phyloP scores from a whole-genome alignment of 2,113 vertebrate genomes.

The Psettodes erumei region DNA sequence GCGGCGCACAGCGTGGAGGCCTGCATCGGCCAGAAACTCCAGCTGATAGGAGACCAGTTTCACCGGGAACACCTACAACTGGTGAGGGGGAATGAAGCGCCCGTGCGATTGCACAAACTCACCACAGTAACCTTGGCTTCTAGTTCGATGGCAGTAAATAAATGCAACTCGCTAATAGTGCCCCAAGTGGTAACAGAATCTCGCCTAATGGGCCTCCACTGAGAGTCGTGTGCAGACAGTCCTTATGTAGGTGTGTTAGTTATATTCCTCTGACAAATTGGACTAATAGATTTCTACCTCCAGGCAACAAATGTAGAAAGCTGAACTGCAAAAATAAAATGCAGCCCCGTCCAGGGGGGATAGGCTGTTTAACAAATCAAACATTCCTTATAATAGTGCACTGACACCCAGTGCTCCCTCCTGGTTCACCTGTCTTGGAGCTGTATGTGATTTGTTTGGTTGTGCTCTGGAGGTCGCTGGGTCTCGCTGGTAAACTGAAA shows the following conservation, averaged over 20 bases:
- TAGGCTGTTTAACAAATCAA: neutral
- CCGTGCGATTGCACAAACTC: constrained; percentile 16
- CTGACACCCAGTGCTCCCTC: neutral
- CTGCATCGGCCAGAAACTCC: constrained; percentile 84
- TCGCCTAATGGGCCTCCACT: neutral
- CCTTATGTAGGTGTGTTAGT: neutral
- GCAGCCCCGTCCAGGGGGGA: neutral
- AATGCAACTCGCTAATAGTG: neutral
- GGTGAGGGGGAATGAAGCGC: constrained; percentile 74
- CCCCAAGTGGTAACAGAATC: neutral
- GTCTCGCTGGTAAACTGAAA: neutral
- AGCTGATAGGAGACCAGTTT: constrained; percentile 86
- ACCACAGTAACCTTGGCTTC: constrained; percentile 2
- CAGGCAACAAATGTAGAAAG: neutral
- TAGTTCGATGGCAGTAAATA: constrained; percentile 27
- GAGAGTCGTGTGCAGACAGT: neutral
- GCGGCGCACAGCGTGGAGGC: constrained; percentile 76
- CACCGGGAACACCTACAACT: constrained; percentile 82
- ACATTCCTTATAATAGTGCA: neutral
- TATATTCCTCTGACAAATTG: neutral
- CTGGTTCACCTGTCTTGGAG: neutral
- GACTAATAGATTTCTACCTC: neutral
- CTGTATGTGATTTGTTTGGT: neutral
- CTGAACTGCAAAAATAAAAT: neutral
- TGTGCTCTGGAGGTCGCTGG: neutral